Base-by-base conservation (phyloP, 1,140 invertebrate species). In the Amyelois transitella region DNA sequence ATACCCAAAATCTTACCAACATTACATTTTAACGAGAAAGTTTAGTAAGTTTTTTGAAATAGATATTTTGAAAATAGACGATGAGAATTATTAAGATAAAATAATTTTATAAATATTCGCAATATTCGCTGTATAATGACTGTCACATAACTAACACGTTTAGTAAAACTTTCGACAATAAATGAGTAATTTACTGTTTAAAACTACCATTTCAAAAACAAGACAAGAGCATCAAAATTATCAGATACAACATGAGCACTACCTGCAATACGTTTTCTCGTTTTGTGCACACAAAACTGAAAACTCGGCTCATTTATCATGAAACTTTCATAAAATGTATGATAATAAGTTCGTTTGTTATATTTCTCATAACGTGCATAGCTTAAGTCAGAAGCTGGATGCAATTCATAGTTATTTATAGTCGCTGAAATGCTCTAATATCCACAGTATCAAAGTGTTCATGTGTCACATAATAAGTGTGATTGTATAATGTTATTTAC, bases 261-360 rank as follows among this genome's bases (percentile, higher is more conserved):
- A 54, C 52, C 52, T 54, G 44, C 58, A 58, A 62, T 57, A 67
- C 55, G 54, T 63, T 58, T 53, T 60, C 61, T 58, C 58, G 53
- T 72, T 73, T 75, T 60, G 51, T 59, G 68, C 67, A 73, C 59
- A 71, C 71, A 71, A 75, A 77, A 77, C 59, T 69, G 64, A 52
- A 61, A 79, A 81, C 72, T 75, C 62, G 49, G 20, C 63, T 75
- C 69, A 75, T 81, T 79, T 75, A 75, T 79, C 67, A 77, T 43
- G 53, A 57, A 77, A 79, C 58, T 79, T 79, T 72, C 55, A 55
- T 65, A 68, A 62, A 71, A 76, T 70, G 60, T 66, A 71, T 72
- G 71, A 81, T 76, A 77, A 77, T 74, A 76, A 81, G 65, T 77
- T 74, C 47, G 68, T 72, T 74, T 74, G 67, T 45, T 45, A 19